These are phyloP conservation scores for Tenthredo livida DNA, from an alignment of 2,888 invertebrate genomes.

Conservation along the genomic window DNA sequence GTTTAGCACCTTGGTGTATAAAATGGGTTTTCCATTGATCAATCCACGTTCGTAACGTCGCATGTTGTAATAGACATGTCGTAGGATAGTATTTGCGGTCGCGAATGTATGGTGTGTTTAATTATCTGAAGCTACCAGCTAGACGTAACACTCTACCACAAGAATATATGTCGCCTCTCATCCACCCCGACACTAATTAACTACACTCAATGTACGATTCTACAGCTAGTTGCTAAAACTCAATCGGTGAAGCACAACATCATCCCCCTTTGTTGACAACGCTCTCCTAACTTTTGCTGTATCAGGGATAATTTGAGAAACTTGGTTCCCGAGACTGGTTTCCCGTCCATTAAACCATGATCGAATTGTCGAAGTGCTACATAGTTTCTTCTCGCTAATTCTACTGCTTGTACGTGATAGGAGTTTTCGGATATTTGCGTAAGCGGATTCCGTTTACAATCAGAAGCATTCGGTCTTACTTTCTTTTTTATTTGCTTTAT, in stretches of 20 bases:
- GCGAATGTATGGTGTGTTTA: background rate
- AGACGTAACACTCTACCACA: background rate
- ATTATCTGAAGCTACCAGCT: background rate
- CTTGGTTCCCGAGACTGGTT: constrained; percentile 20
- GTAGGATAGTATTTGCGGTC: constrained; percentile 2
- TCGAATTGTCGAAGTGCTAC: constrained; percentile 26
- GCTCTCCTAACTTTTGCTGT: background rate
- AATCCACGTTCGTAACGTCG: background rate
- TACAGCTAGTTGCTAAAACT: constrained; percentile 4
- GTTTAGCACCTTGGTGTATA: constrained; percentile 6
- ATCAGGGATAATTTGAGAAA: constrained; percentile 27
- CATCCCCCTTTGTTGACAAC: constrained; percentile 31
- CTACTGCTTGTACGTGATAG: background rate
- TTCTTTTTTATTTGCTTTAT: background rate
- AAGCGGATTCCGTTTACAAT: constrained; percentile 6
- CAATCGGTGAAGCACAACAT: constrained; percentile 34
- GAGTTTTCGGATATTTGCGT: background rate
- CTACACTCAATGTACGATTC: background rate
- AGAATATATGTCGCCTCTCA: background rate
- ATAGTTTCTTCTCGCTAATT: constrained; percentile 19
- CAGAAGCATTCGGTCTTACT: background rate
- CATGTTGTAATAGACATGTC: background rate
- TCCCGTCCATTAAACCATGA: constrained; percentile 40
- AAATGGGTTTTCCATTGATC: constrained; percentile 12
- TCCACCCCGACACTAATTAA: background rate